phyloP scores from a whole-genome alignment of 2,113 vertebrate species.

The human (Homo sapiens) region DNA sequence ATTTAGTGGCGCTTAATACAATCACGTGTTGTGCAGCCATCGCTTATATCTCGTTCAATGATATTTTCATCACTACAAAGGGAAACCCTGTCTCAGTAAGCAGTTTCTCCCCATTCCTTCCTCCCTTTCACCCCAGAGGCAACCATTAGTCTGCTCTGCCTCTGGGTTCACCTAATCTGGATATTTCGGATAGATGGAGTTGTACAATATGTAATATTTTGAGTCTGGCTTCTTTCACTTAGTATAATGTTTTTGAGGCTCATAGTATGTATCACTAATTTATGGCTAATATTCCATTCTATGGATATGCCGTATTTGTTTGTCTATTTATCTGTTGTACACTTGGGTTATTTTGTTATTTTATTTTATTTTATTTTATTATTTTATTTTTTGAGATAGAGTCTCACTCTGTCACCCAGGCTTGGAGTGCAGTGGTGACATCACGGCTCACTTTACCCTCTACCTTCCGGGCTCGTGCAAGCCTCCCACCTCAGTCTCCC shows the following conservation, averaged over 20 bases:
- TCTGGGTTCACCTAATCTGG: not conserved
- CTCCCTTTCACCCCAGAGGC: no score
- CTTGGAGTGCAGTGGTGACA: no score
- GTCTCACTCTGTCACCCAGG: no score
- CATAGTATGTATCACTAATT: fast-evolving
- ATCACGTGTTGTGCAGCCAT: fast-evolving
- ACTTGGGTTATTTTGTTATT: not conserved
- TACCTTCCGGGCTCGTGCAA: no score
- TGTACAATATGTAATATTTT: not conserved
- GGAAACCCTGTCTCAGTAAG: not conserved
- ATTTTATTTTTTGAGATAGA: no score
- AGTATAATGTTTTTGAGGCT: not conserved
- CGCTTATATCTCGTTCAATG: not conserved
- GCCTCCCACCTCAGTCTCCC: no score
- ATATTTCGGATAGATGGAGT: not conserved
- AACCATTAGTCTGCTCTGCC: not conserved
- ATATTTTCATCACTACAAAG: fast-evolving
- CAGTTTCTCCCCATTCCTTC: not conserved
- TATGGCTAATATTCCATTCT: not conserved
- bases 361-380: no score
- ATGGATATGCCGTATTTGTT: fast-evolving
- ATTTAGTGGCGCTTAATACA: no score
- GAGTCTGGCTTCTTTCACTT: not conserved
- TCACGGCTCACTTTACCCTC: no score
- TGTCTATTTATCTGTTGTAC: not conserved